A percentile compares a stretch with the other conserved stretches of the same genome.
Evolutionary conservation across 2,888 invertebrate genomes (phyloP).

Genomic region (Seira musarum): DNA sequence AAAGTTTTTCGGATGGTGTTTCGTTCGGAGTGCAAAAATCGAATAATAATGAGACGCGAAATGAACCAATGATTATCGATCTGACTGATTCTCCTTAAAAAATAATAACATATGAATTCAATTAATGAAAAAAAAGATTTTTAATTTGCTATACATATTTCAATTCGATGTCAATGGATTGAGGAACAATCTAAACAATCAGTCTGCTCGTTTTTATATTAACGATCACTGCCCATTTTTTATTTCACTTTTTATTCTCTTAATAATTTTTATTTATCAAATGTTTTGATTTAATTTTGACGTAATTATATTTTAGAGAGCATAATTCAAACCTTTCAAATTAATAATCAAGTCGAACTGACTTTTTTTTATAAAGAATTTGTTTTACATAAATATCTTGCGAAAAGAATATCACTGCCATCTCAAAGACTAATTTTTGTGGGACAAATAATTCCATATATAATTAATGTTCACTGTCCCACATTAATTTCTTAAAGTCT

Average conservation of each 20-base stretch:
- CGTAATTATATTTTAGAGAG: too few species aligned
- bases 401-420: slow-evolving; percentile 43
- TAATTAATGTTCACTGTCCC: too few species aligned
- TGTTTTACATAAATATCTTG: too few species aligned
- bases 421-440: slow-evolving; percentile 36
- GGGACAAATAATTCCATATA: too few species aligned
- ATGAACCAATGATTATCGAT: slow-evolving; percentile 47
- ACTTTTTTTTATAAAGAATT: too few species aligned
- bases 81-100: slow-evolving; percentile 54
- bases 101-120: background rate
- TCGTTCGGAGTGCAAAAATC: too few species aligned
- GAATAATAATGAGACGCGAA: background rate
- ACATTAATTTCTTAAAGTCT: too few species aligned
- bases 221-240: slow-evolving; percentile 14
- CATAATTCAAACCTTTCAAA: too few species aligned
- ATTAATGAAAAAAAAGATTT: background rate
- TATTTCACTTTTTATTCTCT: background rate
- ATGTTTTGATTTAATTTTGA: too few species aligned
- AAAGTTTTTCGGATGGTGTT: too few species aligned
- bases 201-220: background rate
- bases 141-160: background rate
- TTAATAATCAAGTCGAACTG: too few species aligned
- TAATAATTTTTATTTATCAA: background rate
- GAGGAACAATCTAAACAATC: too few species aligned
- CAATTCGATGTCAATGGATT: background rate